phyloP scores from a whole-genome alignment of 1,140 invertebrate species.

The Myzus persicae region DNA sequence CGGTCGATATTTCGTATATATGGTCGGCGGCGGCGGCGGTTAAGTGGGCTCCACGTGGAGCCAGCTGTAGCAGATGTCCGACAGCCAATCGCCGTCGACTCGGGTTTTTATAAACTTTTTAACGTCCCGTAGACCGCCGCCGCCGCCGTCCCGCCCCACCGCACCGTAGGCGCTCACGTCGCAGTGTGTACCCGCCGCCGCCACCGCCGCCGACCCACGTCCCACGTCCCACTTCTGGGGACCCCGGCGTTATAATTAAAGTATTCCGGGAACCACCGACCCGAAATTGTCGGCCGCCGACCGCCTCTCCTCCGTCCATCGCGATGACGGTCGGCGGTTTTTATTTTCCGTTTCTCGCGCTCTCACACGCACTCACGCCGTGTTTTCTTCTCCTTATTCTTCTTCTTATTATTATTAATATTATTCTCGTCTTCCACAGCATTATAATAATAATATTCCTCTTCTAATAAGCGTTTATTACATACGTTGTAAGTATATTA shows the following conservation, averaged over 20 bases:
- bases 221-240: neutral
- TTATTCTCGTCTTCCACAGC: neutral
- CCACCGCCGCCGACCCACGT: neutral
- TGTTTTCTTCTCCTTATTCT: neutral
- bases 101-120: conserved; percentile 59
- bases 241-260: conserved; percentile 58
- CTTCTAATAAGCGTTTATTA: conserved; percentile 35
- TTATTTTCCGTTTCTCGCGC: conserved; percentile 6
- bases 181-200: neutral
- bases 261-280: conserved; percentile 57
- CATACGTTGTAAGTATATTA: neutral
- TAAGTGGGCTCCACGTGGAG: conserved; percentile 60
- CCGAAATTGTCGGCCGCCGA: conserved; percentile 49
- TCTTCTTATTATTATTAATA: neutral
- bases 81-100: conserved; percentile 54
- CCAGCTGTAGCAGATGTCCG: conserved; percentile 46
- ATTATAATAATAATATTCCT: neutral
- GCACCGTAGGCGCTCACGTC: neutral
- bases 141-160: neutral
- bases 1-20: conserved; percentile 55
- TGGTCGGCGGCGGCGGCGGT: conserved; percentile 2
- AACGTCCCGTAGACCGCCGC: conserved; percentile 60
- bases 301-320: neutral
- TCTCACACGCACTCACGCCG: neutral
- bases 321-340: conserved; percentile 21